phyloP scores from a whole-genome alignment of 53 echinoderm and acorn worm genomes.

The Apostichopus leukothele region DNA sequence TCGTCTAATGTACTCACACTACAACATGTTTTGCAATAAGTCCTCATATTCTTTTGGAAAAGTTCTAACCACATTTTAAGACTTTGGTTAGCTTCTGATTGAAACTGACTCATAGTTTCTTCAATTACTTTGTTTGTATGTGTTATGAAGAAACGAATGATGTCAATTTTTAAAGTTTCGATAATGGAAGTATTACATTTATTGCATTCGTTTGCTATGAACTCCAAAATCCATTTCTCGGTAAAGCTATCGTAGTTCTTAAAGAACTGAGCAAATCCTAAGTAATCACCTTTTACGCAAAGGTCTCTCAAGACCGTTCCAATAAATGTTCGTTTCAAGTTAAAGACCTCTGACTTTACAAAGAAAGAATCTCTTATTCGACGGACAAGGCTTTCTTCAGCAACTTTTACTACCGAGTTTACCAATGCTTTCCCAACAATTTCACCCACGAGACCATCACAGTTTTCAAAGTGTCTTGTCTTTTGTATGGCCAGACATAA shows the following conservation, averaged over 20 bases:
- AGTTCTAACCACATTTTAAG: too few species aligned
- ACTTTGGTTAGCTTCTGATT: too few species aligned
- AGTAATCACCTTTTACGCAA: constrained; percentile 16
- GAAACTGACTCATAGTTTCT: too few species aligned
- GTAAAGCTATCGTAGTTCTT: constrained; percentile 4
- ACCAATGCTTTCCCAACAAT: constrained; percentile 12
- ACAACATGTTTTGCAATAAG: constrained; percentile 11
- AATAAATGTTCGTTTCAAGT: constrained; percentile 19
- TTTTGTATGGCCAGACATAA: constrained; percentile 4
- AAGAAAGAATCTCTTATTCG: background rate
- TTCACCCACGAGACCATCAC: background rate
- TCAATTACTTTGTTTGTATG: too few species aligned
- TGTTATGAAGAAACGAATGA: background rate
- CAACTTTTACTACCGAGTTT: background rate
- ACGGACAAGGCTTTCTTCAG: background rate
- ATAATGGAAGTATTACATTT: constrained; percentile 1
- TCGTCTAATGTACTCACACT: background rate
- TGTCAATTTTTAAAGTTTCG: background rate
- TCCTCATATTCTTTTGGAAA: too few species aligned
- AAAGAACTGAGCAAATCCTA: constrained; percentile 9
- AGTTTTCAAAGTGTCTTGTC: background rate
- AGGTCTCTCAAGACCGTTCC: constrained; percentile 37
- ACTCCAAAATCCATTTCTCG: constrained; percentile 37
- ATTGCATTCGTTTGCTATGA: constrained; percentile 32
- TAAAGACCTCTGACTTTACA: background rate